phyloP scores from a whole-genome alignment of 1,140 invertebrate genomes.

The Sminthurinus signatus region DNA sequence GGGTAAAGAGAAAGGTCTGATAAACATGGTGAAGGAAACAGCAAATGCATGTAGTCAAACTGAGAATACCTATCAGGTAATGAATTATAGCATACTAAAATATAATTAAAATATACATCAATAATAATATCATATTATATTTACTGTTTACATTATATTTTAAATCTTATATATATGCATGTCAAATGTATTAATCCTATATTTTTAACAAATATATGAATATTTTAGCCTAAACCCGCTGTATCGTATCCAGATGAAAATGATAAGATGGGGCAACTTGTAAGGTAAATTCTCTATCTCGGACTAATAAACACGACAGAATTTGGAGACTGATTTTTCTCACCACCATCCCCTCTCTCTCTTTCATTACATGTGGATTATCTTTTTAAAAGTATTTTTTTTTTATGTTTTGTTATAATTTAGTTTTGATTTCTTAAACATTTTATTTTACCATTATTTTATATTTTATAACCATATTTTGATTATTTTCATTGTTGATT shows the following conservation, averaged over 20 bases:
- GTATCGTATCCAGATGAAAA: conserved; percentile 37
- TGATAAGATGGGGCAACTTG: conserved; percentile 40
- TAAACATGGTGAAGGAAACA: not conserved
- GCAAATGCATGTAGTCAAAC: conserved; percentile 28
- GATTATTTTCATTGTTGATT: not conserved
- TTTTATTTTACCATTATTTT: not conserved
- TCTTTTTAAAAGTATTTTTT: conserved; percentile 4
- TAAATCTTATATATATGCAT: not conserved
- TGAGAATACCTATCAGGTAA: conserved; percentile 29
- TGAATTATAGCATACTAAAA: not conserved
- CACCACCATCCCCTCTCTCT: too few relatives aligned
- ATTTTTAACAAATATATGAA: too few relatives aligned
- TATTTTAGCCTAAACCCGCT: conserved; percentile 15
- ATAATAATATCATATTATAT: not conserved
- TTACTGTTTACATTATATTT: not conserved
- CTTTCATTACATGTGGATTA: too few relatives aligned
- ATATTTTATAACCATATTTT: not conserved
- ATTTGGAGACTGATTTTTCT: not conserved
- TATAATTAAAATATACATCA: not conserved
- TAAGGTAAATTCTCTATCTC: conserved; percentile 14
- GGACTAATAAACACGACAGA: not conserved
- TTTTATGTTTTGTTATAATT: not conserved
- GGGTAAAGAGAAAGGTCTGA: not conserved
- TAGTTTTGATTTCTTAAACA: not conserved
- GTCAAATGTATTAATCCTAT: not conserved